Percentiles rank a stretch among this genome's conserved stretches.
Conservation (phyloP, 2,888 invertebrate species). For the Serrognathus titanus region DNA sequence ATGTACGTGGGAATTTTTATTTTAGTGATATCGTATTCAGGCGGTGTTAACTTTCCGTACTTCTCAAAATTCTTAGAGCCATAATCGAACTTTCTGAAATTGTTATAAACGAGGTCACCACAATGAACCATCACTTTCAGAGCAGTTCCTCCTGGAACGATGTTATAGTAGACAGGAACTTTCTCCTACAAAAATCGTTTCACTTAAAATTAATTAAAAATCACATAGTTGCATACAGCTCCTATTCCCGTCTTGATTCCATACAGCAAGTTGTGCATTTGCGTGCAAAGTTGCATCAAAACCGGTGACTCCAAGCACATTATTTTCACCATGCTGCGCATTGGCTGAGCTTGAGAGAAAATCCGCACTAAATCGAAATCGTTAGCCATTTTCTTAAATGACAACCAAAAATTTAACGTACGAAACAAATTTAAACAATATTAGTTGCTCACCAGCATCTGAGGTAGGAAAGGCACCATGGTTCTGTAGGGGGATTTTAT, state of each 20-base stretch:
- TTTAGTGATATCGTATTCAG: conserved; percentile 57
- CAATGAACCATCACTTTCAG: conserved; percentile 41
- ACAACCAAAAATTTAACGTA: conserved; percentile 7
- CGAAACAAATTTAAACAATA: neutral
- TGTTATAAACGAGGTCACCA: conserved; percentile 37
- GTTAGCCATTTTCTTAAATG: conserved; percentile 32
- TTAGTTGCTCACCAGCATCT: conserved; percentile 49
- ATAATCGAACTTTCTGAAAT: conserved; percentile 58
- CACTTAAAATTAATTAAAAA: neutral
- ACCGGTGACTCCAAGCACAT: conserved; percentile 39
- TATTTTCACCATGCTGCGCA: conserved; percentile 28
- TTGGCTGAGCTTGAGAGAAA: conserved; percentile 36
- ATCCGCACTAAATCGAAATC: conserved; percentile 31
- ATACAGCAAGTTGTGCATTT: conserved; percentile 40
- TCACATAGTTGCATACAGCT: conserved; percentile 33
- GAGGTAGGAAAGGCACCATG: conserved; percentile 60
- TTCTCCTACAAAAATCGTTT: conserved; percentile 34
- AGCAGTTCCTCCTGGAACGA: conserved; percentile 42
- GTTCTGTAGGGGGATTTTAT: conserved; percentile 62
- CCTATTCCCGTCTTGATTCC: conserved; percentile 40
- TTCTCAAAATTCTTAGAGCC: conserved; percentile 50
- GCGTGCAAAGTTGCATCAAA: conserved; percentile 39
- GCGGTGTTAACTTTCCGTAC: conserved; percentile 55
- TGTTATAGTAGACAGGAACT: conserved; percentile 42
- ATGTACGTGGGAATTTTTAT: conserved; percentile 59